Percentiles rank a stretch among this genome's conserved stretches.
Conservation (phyloP, 2,113 vertebrate genomes). For the Psittacara wagleri region DNA sequence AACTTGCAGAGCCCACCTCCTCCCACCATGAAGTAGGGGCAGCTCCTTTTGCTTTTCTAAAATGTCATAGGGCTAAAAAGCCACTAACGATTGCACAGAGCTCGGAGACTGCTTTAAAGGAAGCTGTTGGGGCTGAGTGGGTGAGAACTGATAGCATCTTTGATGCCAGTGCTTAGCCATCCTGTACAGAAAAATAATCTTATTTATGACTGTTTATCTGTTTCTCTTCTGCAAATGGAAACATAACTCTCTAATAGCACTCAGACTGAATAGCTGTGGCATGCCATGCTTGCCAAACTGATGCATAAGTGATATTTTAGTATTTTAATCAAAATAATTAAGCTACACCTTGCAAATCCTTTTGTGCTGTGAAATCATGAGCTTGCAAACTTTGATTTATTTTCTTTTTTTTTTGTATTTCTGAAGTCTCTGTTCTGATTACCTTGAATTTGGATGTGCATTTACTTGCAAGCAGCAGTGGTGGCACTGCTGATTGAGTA, state of each 20-base stretch:
- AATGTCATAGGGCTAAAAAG: background rate
- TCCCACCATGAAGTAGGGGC: background rate
- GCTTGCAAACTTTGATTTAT: background rate
- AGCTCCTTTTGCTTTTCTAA: background rate
- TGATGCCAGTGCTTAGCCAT: background rate
- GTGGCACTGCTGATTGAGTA: background rate
- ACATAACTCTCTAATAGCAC: background rate
- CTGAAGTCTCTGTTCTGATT: background rate
- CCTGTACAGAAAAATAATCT: background rate
- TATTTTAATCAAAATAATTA: background rate
- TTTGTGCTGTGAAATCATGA: accelerated
- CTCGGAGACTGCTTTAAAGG: background rate
- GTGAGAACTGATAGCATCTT: background rate
- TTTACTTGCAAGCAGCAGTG: background rate
- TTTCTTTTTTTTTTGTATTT: background rate
- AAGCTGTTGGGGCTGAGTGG: background rate
- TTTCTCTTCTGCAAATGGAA: background rate
- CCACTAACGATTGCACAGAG: background rate
- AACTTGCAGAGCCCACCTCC: background rate
- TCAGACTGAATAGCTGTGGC: background rate
- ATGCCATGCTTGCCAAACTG: background rate
- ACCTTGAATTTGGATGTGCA: background rate
- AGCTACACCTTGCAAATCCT: background rate
- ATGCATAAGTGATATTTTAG: background rate
- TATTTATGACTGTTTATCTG: background rate